Percentiles rank a stretch among this genome's conserved stretches.
These are phyloP conservation scores for Chrysemys picta DNA, from an alignment of 2,113 vertebrate genomes.

Conservation along the genomic window DNA sequence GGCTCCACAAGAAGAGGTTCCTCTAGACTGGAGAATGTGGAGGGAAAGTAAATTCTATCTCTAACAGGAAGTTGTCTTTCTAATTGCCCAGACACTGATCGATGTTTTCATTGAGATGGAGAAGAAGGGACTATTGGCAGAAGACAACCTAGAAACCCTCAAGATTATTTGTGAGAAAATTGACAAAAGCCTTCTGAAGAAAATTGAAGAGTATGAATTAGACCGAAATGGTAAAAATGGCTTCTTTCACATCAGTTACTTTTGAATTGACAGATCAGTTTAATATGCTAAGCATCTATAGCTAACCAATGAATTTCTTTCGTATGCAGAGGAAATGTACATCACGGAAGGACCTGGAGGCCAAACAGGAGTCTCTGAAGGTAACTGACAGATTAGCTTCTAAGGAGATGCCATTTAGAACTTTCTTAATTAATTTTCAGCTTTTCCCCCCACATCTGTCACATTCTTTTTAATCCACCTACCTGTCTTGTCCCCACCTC, in stretches of 20 bases:
- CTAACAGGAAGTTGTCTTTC: slow-evolving; percentile 40
- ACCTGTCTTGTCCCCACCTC: neutral
- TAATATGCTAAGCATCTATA: neutral
- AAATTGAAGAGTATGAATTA: slow-evolving; percentile 68
- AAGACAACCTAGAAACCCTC: slow-evolving; percentile 60
- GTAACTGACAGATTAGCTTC: slow-evolving; percentile 28
- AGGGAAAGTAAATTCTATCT: neutral
- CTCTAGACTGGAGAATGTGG: neutral
- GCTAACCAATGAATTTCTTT: slow-evolving; percentile 25
- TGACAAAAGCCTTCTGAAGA: slow-evolving; percentile 66
- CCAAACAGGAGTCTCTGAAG: neutral
- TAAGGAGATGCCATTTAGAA: neutral
- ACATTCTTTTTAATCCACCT: neutral
- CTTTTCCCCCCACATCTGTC: neutral
- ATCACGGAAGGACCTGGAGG: neutral
- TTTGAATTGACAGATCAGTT: neutral
- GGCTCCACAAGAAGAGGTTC: neutral
- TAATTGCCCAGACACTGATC: slow-evolving; percentile 72
- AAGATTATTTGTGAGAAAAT: slow-evolving; percentile 61
- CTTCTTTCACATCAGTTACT: neutral
- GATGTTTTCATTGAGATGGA: slow-evolving; percentile 82
- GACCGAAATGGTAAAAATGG: slow-evolving; percentile 29
- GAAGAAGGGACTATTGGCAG: slow-evolving; percentile 72
- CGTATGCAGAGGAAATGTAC: slow-evolving; percentile 48
- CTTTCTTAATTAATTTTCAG: neutral